These are phyloP conservation scores for Galerucella calmariensis DNA, from an alignment of 2,888 invertebrate genomes.

Conservation along the genomic window DNA sequence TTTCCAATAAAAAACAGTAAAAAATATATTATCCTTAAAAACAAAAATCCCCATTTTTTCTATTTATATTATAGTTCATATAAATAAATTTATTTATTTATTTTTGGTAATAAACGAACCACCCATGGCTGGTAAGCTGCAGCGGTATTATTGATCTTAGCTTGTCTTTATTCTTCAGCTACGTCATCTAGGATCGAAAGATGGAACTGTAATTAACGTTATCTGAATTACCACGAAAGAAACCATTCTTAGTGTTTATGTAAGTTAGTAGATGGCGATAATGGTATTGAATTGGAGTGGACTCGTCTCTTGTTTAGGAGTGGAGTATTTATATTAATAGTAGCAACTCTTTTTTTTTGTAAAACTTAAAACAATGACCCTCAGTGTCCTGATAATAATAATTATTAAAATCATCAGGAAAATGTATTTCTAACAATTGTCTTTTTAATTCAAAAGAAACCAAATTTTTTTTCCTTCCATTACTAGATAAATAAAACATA, in stretches of 20 bases:
- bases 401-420: no score
- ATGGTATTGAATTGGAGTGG: no score
- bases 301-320: no score
- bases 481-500: no score
- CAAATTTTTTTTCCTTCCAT: no score
- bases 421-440: no score
- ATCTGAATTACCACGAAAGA: not conserved
- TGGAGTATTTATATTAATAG: no score
- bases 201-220: not conserved
- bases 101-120: not conserved
- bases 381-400: no score
- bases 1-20: not conserved
- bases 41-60: not conserved
- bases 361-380: no score
- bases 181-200: not conserved
- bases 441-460: no score
- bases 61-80: not conserved
- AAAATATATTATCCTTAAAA: not conserved
- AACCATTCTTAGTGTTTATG: not conserved
- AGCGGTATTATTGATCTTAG: not conserved
- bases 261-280: no score
- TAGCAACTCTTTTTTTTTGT: no score
- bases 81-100: not conserved
- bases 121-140: not conserved
- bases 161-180: not conserved